phyloP scores from a whole-genome alignment of 1,140 invertebrate genomes.

The Pogonognathellus flavescens region DNA sequence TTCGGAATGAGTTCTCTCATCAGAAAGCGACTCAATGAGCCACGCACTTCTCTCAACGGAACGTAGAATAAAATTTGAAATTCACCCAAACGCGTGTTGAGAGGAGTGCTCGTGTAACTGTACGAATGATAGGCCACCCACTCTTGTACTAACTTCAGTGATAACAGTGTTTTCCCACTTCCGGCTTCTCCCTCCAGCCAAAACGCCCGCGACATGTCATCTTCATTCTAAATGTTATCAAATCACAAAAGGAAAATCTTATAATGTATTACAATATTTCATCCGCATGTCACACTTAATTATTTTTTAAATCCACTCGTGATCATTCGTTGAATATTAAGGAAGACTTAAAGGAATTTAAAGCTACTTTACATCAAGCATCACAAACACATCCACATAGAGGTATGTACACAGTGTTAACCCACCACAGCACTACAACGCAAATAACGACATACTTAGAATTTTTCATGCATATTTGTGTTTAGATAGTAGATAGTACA shows the following conservation, averaged over 20 bases:
- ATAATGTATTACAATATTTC: neutral
- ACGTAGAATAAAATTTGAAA: slow-evolving; percentile 72
- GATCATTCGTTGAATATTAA: too few species aligned
- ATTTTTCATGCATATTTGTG: too few species aligned
- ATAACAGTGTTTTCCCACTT: slow-evolving; percentile 73
- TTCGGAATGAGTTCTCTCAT: slow-evolving; percentile 72
- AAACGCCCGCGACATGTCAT: slow-evolving; percentile 61
- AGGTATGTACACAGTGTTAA: too few species aligned
- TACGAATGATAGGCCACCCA: slow-evolving; percentile 73
- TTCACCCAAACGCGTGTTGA: slow-evolving; percentile 67
- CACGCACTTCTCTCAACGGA: slow-evolving; percentile 72
- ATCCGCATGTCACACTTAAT: neutral
- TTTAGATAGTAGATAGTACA: too few species aligned
- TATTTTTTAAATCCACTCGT: too few species aligned
- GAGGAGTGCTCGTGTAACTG: slow-evolving; percentile 64
- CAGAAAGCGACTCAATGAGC: slow-evolving; percentile 71
- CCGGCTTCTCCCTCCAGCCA: slow-evolving; percentile 73
- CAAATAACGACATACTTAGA: too few species aligned
- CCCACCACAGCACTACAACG: too few species aligned
- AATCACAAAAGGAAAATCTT: slow-evolving; percentile 28
- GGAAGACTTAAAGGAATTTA: too few species aligned
- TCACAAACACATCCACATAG: too few species aligned
- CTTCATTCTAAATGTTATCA: slow-evolving; percentile 61
- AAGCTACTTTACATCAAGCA: too few species aligned
- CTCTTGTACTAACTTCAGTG: slow-evolving; percentile 72